These are phyloP conservation scores for Goniozus legneri DNA, from an alignment of 1,140 invertebrate genomes.

Conservation along the genomic window DNA sequence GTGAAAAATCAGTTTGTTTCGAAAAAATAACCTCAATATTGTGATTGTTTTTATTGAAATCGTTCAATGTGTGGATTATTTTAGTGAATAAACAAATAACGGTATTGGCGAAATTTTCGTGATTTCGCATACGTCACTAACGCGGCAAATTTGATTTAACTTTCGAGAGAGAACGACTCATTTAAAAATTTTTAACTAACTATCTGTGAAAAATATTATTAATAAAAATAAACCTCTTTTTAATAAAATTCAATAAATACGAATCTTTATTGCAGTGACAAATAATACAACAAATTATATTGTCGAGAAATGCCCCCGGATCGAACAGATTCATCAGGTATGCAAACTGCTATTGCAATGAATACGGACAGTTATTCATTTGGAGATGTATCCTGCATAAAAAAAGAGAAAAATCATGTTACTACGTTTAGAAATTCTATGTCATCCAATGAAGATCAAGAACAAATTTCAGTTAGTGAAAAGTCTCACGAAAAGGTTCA, in stretches of 20 bases:
- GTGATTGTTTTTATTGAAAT: too few species aligned
- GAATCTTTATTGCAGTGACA: conserved; percentile 43
- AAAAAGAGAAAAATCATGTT: conserved; percentile 36
- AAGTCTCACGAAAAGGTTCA: conserved; percentile 30
- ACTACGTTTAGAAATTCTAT: conserved; percentile 27
- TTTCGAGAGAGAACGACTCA: too few species aligned
- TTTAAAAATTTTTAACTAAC: too few species aligned
- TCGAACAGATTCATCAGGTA: conserved; percentile 46
- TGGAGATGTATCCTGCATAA: conserved; percentile 28
- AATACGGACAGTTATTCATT: conserved; percentile 36
- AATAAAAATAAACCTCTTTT: too few species aligned
- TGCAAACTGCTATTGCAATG: conserved; percentile 35
- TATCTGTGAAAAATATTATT: background rate
- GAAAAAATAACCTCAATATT: too few species aligned
- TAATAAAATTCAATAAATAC: too few species aligned
- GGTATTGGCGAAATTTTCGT: conserved; percentile 28
- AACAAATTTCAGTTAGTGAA: conserved; percentile 24
- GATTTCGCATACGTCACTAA: conserved; percentile 23
- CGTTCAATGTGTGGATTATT: conserved; percentile 41
- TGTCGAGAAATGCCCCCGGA: conserved; percentile 50
- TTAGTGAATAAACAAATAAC: conserved; percentile 43
- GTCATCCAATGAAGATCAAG: conserved; percentile 22
- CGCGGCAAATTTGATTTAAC: conserved; percentile 28
- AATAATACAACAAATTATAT: too few species aligned
- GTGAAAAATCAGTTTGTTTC: too few species aligned